Percentiles rank a stretch among this genome's conserved stretches.
phyloP scores from a whole-genome alignment of 2,797 vertebrate species.

The Poeciliopsis presidionis region DNA sequence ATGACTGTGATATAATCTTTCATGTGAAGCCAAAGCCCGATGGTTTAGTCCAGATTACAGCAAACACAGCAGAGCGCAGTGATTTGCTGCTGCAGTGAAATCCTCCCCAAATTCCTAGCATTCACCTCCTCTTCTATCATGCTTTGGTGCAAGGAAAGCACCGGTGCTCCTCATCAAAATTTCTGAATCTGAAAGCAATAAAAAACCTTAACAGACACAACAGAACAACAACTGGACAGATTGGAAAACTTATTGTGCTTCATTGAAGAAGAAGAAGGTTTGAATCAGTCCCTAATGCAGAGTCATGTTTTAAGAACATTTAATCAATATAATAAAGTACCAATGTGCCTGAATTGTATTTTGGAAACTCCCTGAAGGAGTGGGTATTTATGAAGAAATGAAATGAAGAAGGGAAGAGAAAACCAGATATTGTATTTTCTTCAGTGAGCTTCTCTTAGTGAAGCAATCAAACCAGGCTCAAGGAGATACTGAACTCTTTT shows the following conservation, averaged over 20 bases:
- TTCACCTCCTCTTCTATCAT: conserved; percentile 6
- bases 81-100: conserved; percentile 52
- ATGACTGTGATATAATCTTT: conserved; percentile 62
- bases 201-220: neutral
- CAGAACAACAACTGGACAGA: neutral
- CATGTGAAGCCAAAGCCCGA: conserved; percentile 51
- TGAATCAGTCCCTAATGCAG: neutral
- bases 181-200: conserved; percentile 14
- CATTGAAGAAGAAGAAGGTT: neutral
- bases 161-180: neutral
- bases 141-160: conserved; percentile 11
- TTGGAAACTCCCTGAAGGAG: neutral
- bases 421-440: conserved; percentile 20
- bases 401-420: neutral
- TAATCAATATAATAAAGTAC: neutral
- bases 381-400: neutral
- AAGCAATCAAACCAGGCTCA: neutral
- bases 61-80: conserved; percentile 36
- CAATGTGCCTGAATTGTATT: neutral
- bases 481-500: conserved; percentile 2
- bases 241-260: neutral
- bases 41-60: conserved; percentile 75
- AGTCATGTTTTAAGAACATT: neutral
- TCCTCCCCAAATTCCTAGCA: conserved; percentile 30
- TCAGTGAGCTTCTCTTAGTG: conserved; percentile 8